Evolutionary conservation across 1,140 invertebrate genomes (phyloP), one percentile per base, ranked within the genome.

Genomic region (Philotrypesis tridentata): DNA sequence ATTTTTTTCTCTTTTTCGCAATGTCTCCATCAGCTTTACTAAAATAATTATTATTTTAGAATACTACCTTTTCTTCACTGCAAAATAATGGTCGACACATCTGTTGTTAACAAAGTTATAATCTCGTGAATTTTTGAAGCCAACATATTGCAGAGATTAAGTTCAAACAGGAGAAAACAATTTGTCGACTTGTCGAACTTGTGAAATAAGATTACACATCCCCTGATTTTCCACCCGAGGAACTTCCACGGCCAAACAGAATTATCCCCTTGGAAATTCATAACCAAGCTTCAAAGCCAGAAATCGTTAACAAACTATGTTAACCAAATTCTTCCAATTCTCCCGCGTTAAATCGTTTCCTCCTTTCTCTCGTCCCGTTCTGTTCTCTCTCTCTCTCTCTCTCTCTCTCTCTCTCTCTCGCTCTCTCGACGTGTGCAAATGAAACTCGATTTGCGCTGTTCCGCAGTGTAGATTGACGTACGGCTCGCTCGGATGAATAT

Each of bases 401-500:
- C n/a, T n/a, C n/a, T n/a, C n/a, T n/a, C n/a, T n/a, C n/a, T n/a
- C n/a, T n/a, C n/a, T n/a, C n/a, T n/a, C n/a, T n/a, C n/a, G n/a
- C n/a, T n/a, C n/a, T n/a, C 21, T 29, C 67, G 67, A 70, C 67
- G 67, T 37, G 67, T 78, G 43, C 37, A 68, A 71, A 71, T 43
- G 40, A 68, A 67, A 43, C 33, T 40, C 33, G 77, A 67, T 79
- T 61, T 40, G 12, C 25, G 14, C 48, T 37, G 25, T 48, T 17
- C 0, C 5, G 23, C 27, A 27, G 2, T 37, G 33, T 5, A 43
- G 84, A 73, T 82, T 85, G 80, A 82, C 80, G 81, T 79, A 77
- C 82, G 81, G 78, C 82, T 81, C 80, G 8, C 2, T 6, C 7
- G 17, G 31, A 21, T 12, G 68, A 9, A 21, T 43, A 71, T 71